phyloP scores from a whole-genome alignment of 2,888 invertebrate species.

The Sinhomidia bicolor region DNA sequence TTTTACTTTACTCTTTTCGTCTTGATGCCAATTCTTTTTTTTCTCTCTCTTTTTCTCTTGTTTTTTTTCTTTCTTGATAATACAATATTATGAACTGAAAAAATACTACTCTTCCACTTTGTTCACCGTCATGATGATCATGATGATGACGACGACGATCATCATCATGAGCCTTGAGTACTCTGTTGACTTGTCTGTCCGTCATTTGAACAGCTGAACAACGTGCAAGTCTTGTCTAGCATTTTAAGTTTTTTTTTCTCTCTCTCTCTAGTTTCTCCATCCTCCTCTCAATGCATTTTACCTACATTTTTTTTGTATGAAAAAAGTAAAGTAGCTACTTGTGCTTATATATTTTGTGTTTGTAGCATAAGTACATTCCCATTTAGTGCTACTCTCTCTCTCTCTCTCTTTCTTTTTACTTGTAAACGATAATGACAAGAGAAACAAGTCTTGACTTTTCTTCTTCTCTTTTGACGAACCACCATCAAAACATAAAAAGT shows the following conservation, averaged over 20 bases:
- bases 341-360: too few species aligned
- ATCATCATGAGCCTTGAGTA: slow-evolving; percentile 9
- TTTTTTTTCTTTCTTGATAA: slow-evolving; percentile 50
- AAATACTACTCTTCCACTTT: slow-evolving; percentile 2
- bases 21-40: slow-evolving; percentile 62
- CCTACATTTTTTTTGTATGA: slow-evolving; percentile 6
- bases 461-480: not conserved
- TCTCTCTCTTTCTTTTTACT: too few species aligned
- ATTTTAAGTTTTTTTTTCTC: slow-evolving; percentile 64
- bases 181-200: slow-evolving; percentile 67
- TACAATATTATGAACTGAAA: slow-evolving; percentile 56
- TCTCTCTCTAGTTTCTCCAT: too few species aligned
- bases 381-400: not conserved
- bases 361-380: not conserved
- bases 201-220: slow-evolving; percentile 71
- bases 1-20: not conserved
- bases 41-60: slow-evolving; percentile 15
- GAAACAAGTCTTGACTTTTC: not conserved
- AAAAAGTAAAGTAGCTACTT: too few species aligned
- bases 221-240: slow-evolving; percentile 71
- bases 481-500: not conserved
- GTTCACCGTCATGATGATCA: not conserved
- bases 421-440: not conserved
- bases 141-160: slow-evolving; percentile 20
- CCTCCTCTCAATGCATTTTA: not conserved